Percentiles rank a stretch among this genome's conserved stretches.
Evolutionary conservation across 2,797 vertebrate genomes (phyloP).

Genomic region (Melanotaenia maccullochi): DNA sequence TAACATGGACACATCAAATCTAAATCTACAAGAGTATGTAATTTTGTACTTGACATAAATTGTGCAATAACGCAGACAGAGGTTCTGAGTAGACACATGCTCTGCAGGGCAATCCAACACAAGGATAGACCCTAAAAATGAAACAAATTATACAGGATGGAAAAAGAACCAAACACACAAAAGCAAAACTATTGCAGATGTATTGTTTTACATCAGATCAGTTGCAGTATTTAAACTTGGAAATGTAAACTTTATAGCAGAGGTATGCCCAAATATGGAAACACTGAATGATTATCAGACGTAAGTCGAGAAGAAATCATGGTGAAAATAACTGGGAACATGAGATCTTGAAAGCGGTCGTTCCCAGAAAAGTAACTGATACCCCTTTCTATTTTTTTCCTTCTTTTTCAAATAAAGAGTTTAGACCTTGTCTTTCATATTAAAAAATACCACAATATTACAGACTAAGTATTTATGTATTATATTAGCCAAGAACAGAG

Average conservation of each 20-base stretch:
- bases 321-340: conserved; percentile 38
- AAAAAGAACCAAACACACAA: background rate
- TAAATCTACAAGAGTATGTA: background rate
- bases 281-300: conserved; percentile 14
- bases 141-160: background rate
- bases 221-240: background rate
- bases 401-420: background rate
- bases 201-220: conserved; percentile 1
- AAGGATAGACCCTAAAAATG: no score
- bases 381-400: background rate
- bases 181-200: background rate
- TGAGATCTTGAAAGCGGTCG: conserved; percentile 6
- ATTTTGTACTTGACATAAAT: background rate
- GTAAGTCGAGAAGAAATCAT: conserved; percentile 25
- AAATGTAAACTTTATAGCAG: conserved; percentile 27
- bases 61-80: background rate
- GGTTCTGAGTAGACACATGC: background rate
- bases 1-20: background rate
- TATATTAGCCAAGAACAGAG: background rate
- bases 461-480: background rate
- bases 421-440: background rate
- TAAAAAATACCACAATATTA: background rate
- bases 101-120: no score
- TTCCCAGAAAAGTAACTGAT: conserved; percentile 37
- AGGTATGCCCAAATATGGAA: conserved; percentile 35